A percentile compares a stretch with the other conserved stretches of the same genome.
Evolutionary conservation across 2,797 vertebrate genomes (phyloP).

Genomic region (Emys orbicularis): DNA sequence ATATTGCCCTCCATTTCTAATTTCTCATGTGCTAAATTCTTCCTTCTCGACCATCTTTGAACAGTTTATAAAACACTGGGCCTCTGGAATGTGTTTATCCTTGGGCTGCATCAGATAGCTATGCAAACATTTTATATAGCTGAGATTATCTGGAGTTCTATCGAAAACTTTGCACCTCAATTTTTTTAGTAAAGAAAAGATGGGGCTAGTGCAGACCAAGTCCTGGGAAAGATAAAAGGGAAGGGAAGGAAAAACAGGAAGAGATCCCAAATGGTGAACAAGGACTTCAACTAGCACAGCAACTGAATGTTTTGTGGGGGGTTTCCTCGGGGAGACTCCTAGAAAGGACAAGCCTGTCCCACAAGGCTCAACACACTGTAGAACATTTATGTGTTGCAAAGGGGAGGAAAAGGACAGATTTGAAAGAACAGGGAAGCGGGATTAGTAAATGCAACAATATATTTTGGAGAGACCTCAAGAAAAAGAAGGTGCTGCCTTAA

Average conservation of each 20-base stretch:
- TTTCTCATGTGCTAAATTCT: slow-evolving; percentile 34
- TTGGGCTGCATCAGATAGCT: slow-evolving; percentile 38
- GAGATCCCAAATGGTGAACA: background rate
- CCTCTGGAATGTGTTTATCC: slow-evolving; percentile 55
- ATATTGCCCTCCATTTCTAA: slow-evolving; percentile 3
- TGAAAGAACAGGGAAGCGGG: background rate
- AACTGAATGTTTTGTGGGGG: background rate
- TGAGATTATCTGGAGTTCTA: slow-evolving; percentile 48
- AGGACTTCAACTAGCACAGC: background rate
- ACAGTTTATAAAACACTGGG: slow-evolving; percentile 38
- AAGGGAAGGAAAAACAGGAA: background rate
- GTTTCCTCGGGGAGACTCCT: rapidly evolving
- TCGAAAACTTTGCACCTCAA: slow-evolving; percentile 19
- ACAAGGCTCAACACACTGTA: background rate
- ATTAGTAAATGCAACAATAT: slow-evolving; percentile 15
- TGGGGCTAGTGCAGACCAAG: background rate
- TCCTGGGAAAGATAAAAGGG: slow-evolving; percentile 8
- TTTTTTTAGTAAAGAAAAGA: background rate
- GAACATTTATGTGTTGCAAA: background rate
- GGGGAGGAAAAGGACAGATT: background rate
- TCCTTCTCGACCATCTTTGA: background rate
- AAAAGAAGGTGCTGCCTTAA: background rate
- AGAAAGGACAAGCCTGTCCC: background rate
- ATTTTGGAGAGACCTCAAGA: background rate
- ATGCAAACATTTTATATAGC: slow-evolving; percentile 63